A percentile compares a stretch with the other conserved stretches of the same genome.
Conservation (phyloP, 2,797 vertebrate species). For the Rhinophrynus dorsalis region DNA sequence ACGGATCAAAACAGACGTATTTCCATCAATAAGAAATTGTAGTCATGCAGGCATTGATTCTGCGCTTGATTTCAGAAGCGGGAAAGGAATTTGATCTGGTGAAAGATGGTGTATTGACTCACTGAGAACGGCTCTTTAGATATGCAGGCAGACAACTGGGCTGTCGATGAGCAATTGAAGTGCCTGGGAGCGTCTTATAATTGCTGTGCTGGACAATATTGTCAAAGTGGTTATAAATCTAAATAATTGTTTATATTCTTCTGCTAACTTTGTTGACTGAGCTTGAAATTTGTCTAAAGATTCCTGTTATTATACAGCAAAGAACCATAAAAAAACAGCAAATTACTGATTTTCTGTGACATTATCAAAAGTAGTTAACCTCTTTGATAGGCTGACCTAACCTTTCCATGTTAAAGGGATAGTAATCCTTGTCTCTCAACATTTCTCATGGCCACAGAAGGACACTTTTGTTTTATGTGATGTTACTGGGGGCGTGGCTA, state of each 20-base stretch:
- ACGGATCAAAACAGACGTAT: background rate
- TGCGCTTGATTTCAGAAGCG: background rate
- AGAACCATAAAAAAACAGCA: background rate
- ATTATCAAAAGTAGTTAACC: no score
- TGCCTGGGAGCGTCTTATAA: constrained; percentile 6
- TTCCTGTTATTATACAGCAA: background rate
- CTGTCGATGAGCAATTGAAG: constrained; percentile 3
- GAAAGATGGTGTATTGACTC: constrained; percentile 8
- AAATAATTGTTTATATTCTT: constrained; percentile 5
- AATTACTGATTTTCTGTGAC: background rate
- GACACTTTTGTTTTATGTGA: no score
- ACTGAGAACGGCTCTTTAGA: background rate
- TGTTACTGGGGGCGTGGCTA: no score
- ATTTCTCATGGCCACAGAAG: no score
- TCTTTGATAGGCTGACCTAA: no score
- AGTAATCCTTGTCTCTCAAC: no score
- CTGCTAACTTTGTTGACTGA: background rate
- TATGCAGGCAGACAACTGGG: constrained; percentile 16
- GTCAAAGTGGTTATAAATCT: constrained; percentile 13
- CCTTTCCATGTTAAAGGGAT: no score
- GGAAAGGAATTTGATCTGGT: constrained; percentile 17
- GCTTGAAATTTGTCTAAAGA: background rate
- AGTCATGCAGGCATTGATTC: constrained; percentile 6
- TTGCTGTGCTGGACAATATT: constrained; percentile 12
- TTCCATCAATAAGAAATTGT: background rate